Evolutionary conservation across 2,888 invertebrate species (phyloP), one percentile per base, ranked within the genome.

Genomic region (Agapostemon virescens): DNA sequence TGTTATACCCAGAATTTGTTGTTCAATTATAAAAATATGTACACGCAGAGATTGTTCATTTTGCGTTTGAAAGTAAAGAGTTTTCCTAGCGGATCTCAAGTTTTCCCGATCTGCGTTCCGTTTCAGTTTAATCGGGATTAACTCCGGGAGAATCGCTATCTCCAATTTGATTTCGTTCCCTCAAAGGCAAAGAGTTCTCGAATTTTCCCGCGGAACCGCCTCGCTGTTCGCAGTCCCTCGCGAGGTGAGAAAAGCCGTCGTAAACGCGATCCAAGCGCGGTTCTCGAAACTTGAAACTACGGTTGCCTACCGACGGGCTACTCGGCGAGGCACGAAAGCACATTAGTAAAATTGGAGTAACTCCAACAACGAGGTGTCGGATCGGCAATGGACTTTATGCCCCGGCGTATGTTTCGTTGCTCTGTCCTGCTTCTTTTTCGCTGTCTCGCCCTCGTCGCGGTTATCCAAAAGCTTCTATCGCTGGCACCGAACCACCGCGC

Each of bases 271-370:
- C 77, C 82, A 83, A 85, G 79, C 83, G 82, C 79, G 77, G 78
- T 84, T 77, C 70, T 55, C 78, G 79, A 86, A 84, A 87, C 83
- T 87, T 77, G 74, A 79, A 84, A 79, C 78, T 81, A 74, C 78
- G 42, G 40, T n/a, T 45, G 49, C 23, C 55, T 55, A 55, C 7
- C 26, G n/a, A 7, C 45, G 49, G 20, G 23, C 79, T 61, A 40
- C 71, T 72, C 64, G 63, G 23, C 77, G 58, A 67, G 71, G 74
- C 77, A 40, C 75, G 70, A 81, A 88, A 82, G 88, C 90, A 89
- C 91, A 91, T 91, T 91, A 91, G 89, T 84, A 90, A 91, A 91
- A 91, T 91, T 91, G 91, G 91, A 91, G 87, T 83, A 85, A 86
- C 88, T 90, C 90, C 90, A 91, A 91, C 87, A 87, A 86, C 85